These are phyloP conservation scores for Eretmodus cyanostictus DNA, from an alignment of 2,113 vertebrate species.

Conservation along the genomic window DNA sequence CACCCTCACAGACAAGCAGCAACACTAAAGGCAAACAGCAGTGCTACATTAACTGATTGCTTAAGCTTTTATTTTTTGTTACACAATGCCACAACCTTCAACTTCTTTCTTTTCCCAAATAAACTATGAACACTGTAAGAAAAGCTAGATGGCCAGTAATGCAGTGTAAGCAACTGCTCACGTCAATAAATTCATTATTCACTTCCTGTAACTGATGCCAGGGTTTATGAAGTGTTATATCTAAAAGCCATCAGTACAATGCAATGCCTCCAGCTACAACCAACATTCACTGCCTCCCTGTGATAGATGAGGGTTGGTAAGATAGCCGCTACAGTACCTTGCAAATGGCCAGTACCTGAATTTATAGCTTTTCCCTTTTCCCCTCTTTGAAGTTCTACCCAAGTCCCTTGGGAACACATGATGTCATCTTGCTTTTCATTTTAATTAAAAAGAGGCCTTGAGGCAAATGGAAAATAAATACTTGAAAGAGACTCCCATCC, in stretches of 20 bases:
- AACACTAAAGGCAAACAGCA: background rate
- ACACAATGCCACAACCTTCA: background rate
- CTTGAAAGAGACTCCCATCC: background rate
- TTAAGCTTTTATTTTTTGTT: background rate
- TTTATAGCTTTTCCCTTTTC: constrained; percentile 3
- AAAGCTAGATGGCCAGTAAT: background rate
- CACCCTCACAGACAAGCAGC: background rate
- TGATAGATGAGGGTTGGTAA: background rate
- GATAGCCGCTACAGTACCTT: background rate
- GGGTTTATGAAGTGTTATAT: background rate
- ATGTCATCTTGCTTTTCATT: constrained; percentile 8
- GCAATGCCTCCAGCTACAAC: background rate
- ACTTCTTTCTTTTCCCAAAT: background rate
- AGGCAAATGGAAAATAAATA: background rate
- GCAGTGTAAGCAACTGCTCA: background rate
- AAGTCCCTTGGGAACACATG: constrained; percentile 8
- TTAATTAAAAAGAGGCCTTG: constrained; percentile 14
- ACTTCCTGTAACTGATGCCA: background rate
- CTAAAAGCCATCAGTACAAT: background rate
- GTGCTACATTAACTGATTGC: constrained; percentile 15
- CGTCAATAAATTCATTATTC: background rate
- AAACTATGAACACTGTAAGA: background rate
- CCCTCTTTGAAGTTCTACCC: constrained; percentile 8
- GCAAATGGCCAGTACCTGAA: background rate
- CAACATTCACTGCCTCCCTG: background rate